A percentile compares a stretch with the other conserved stretches of the same genome.
These are phyloP conservation scores for Arvicanthis niloticus DNA, from an alignment of 2,113 vertebrate species.

Conservation along the genomic window DNA sequence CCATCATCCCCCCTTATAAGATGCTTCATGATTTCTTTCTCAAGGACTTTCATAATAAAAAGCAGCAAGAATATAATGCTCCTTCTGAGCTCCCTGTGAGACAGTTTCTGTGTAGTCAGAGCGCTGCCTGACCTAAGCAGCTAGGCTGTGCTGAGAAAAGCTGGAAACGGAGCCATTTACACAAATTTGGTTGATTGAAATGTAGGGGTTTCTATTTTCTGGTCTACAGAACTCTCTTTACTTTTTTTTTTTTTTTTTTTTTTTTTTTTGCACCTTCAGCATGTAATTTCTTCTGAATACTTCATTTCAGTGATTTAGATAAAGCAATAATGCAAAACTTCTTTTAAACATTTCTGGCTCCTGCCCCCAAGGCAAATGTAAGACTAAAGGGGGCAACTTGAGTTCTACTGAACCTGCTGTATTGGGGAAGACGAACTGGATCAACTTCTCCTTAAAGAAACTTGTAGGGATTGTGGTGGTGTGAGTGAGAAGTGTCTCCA, in stretches of 20 bases:
- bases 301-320: constrained; percentile 16
- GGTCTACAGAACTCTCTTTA: neutral
- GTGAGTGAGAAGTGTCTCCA: neutral
- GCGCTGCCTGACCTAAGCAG: neutral
- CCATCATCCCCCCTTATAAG: neutral
- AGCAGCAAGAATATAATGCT: neutral
- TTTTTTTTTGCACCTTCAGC: constrained; percentile 34
- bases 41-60: neutral
- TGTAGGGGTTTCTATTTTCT: constrained; percentile 22
- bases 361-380: neutral
- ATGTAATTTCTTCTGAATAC: constrained; percentile 9
- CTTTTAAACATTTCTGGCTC: neutral
- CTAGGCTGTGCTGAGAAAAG: neutral
- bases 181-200: constrained; percentile 65
- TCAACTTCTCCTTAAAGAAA: constrained; percentile 50
- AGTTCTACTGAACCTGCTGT: neutral
- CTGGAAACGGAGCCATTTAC: constrained; percentile 22
- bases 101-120: neutral
- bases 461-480: neutral
- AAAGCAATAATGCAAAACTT: constrained; percentile 47
- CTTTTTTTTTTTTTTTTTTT: constrained; percentile 33
- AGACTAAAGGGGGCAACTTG: neutral
- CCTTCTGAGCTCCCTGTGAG: neutral
- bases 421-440: constrained; percentile 21
- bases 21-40: constrained; percentile 33